Conservation (phyloP, 2,113 vertebrate genomes). For the Plectropomus leopardus region DNA sequence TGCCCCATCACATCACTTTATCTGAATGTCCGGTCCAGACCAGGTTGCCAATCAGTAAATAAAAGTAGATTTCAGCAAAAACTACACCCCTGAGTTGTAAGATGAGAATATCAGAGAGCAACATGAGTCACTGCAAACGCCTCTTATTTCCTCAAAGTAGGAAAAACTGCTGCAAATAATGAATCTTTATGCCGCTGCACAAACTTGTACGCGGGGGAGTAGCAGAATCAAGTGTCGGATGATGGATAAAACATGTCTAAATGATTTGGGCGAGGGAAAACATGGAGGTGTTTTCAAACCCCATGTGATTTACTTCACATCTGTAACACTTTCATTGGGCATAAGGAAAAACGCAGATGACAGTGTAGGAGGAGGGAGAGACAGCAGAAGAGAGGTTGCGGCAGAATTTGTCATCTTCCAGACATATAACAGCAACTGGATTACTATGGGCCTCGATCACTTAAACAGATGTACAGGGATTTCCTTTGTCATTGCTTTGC, state of each 20-base stretch:
- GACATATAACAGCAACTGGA: background rate
- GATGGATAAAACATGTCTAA: slow-evolving; percentile 43
- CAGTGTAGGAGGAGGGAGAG: slow-evolving; percentile 58
- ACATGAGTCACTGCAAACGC: slow-evolving; percentile 2
- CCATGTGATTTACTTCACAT: slow-evolving; percentile 65
- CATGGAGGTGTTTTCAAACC: slow-evolving; percentile 51
- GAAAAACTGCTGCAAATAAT: background rate
- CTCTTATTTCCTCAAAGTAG: slow-evolving; percentile 6
- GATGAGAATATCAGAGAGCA: slow-evolving; percentile 42
- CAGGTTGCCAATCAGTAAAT: background rate
- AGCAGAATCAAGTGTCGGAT: background rate
- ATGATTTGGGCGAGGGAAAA: slow-evolving; percentile 35
- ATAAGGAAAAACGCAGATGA: slow-evolving; percentile 21
- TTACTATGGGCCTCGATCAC: slow-evolving; percentile 26
- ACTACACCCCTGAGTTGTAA: background rate
- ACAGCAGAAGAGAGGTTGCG: slow-evolving; percentile 8
- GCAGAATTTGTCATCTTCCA: slow-evolving; percentile 16
- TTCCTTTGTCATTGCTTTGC: slow-evolving; percentile 23
- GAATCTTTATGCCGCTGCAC: background rate
- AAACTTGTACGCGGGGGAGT: slow-evolving; percentile 16
- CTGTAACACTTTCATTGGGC: slow-evolving; percentile 33
- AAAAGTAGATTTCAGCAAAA: background rate
- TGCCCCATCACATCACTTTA: background rate
- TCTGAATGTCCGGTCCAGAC: background rate
- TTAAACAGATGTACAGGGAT: slow-evolving; percentile 57